Conservation (phyloP, 2,888 invertebrate species). For the Ormyrus rosae region DNA sequence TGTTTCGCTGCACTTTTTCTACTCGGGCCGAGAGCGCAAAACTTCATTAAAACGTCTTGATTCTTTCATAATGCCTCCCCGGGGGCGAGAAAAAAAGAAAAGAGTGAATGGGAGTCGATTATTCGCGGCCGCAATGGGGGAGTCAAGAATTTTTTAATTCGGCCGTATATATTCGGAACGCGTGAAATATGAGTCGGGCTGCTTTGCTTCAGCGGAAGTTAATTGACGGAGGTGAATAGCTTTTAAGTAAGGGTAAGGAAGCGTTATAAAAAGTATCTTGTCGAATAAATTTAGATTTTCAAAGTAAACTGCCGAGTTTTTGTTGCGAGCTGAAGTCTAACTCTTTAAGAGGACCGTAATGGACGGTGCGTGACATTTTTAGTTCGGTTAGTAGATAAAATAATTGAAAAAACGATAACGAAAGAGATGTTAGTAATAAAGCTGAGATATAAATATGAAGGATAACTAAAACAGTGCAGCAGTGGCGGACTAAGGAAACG, state of each 20-base stretch:
- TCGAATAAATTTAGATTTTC: slow-evolving; percentile 3
- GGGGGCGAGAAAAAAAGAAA: neutral
- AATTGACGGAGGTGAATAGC: no score
- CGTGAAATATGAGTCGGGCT: neutral
- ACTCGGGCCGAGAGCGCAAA: slow-evolving; percentile 3
- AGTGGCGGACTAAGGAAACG: slow-evolving; percentile 3
- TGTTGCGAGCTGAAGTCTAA: neutral
- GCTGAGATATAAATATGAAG: slow-evolving; percentile 17
- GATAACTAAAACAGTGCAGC: neutral
- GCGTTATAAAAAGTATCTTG: neutral
- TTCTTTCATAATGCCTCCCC: slow-evolving; percentile 6
- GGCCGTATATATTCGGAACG: neutral
- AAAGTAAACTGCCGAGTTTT: neutral
- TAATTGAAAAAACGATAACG: slow-evolving; percentile 12
- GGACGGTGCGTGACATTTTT: neutral
- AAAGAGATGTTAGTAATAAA: slow-evolving; percentile 24
- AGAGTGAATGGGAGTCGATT: neutral
- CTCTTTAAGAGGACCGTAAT: neutral
- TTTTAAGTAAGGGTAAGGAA: neutral
- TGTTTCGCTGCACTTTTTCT: neutral
- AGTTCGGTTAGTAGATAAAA: neutral
- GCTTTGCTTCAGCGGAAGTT: neutral
- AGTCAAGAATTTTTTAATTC: neutral
- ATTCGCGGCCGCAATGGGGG: neutral
- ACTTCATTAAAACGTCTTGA: slow-evolving; percentile 34